phyloP scores from a whole-genome alignment of 2,797 vertebrate species.

The Bucorvus abyssinicus region DNA sequence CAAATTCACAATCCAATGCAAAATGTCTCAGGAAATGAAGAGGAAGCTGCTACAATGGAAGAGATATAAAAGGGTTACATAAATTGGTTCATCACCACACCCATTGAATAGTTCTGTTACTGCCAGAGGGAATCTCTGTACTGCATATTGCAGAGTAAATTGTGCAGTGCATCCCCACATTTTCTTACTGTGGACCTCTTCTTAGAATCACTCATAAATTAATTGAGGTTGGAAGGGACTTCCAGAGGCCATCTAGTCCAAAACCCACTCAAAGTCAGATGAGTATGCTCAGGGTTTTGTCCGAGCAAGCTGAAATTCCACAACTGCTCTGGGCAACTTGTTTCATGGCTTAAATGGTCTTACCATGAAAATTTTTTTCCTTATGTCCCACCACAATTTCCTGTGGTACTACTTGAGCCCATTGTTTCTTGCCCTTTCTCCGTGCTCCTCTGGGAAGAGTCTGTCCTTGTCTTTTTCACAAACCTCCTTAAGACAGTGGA shows the following conservation, averaged over 20 bases:
- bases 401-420: background rate
- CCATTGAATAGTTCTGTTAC: slow-evolving; percentile 28
- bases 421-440: slow-evolving; percentile 1
- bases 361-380: background rate
- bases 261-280: background rate
- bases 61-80: slow-evolving; percentile 52
- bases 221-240: slow-evolving; percentile 22
- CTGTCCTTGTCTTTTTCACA: background rate
- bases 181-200: slow-evolving; percentile 13
- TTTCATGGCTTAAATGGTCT: background rate
- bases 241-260: background rate
- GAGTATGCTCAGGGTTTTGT: background rate
- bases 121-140: slow-evolving; percentile 44
- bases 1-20: slow-evolving; percentile 19
- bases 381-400: background rate
- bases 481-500: background rate
- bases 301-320: background rate
- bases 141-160: background rate
- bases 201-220: background rate
- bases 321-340: background rate
- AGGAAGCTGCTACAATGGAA: slow-evolving; percentile 50
- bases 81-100: slow-evolving; percentile 31
- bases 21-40: slow-evolving; percentile 38
- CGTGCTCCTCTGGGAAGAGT: background rate
- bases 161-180: background rate